phyloP scores from a whole-genome alignment of 1,140 invertebrate genomes.

The Eurosta solidaginis region DNA sequence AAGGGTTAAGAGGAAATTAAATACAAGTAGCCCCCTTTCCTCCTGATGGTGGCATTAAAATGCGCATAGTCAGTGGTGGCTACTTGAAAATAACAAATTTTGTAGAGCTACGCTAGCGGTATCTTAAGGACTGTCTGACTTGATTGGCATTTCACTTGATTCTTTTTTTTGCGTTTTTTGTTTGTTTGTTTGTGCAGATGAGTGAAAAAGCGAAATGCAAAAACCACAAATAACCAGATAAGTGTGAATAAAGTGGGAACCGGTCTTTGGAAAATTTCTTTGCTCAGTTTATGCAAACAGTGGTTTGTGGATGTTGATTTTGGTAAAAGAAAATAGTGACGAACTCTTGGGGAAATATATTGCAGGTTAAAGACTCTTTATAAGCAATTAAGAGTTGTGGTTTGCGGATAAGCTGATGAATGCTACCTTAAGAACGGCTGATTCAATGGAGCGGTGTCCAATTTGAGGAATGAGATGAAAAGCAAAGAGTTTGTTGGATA shows the following conservation, averaged over 20 bases:
- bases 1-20: slow-evolving; percentile 16
- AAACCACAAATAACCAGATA: neutral
- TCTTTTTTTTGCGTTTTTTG: neutral
- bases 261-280: neutral
- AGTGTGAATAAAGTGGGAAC: neutral
- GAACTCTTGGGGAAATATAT: too few relatives aligned
- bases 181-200: neutral
- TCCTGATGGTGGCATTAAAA: slow-evolving; percentile 11
- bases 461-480: too few relatives aligned
- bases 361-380: too few relatives aligned
- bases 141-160: neutral
- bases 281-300: neutral
- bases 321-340: too few relatives aligned
- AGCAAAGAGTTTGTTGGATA: too few relatives aligned
- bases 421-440: too few relatives aligned
- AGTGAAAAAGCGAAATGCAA: neutral
- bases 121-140: neutral
- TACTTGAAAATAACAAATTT: too few relatives aligned
- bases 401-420: too few relatives aligned
- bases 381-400: too few relatives aligned
- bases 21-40: slow-evolving; percentile 11
- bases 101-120: too few relatives aligned
- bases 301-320: neutral
- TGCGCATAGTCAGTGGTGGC: neutral
- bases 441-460: too few relatives aligned